Evolutionary conservation across 2,113 vertebrate genomes (phyloP), one percentile per base, ranked within the genome.

Genomic region (Gopherus evgoodei): DNA sequence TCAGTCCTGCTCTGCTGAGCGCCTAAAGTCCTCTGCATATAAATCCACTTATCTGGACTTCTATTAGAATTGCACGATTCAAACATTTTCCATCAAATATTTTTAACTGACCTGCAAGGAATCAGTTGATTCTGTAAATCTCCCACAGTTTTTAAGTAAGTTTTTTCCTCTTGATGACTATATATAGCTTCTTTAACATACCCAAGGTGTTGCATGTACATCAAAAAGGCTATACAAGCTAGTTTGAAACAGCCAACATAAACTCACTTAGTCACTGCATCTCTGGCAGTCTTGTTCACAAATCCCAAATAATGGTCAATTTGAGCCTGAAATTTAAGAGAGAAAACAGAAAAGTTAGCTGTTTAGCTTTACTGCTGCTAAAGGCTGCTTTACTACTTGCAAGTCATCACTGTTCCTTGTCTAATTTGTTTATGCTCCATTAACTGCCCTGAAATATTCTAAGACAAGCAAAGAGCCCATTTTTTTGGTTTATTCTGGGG

Each of bases 291-390:
- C 97, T 98, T 99, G 98, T 98, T 99, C 97, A 99, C 98, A 19
- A 99, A 98, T 84, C 97, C 98, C 97, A 99, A 3, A 94, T 99
- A 99, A 95, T 99, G 99, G 96, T 99, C 99, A 79, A 99, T 99
- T 97, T 99, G 99, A 44, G 97, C 96, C 99, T 99, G 98, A n/a
- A 98, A 96, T 1, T 0, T 44, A 95, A 97, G 75, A 81, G 7
- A 56, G 81, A 3, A 89, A 86, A 9, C 56, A 79, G 31, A 86
- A 3, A 17, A 25, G 52, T 95, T 89, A 92, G 54, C 50, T 86
- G 80, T 50, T 38, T 1, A 81, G 56, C 56, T 6, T 44, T n/a
- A 56, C 14, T 10, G 27, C 17, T 81, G 50, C 31, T 86, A 56
- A 52, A 75, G 52, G 80, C 35, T 53, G 24, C 10, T 42, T 31